Percentiles rank a stretch among this genome's conserved stretches.
phyloP scores from a whole-genome alignment of 2,888 invertebrate species.

The Theodoxus fluviatilis region DNA sequence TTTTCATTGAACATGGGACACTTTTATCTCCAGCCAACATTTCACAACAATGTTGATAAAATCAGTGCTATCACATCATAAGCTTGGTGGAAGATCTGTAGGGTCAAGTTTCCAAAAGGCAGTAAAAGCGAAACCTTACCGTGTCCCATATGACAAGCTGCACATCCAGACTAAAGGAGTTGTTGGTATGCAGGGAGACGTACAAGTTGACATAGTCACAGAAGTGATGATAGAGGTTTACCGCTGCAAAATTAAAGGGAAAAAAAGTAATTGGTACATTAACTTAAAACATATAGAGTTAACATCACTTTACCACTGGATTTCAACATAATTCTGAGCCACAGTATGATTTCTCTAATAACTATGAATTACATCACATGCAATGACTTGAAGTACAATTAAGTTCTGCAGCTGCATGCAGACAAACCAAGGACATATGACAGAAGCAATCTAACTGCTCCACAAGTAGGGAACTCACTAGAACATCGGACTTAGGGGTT shows the following conservation, averaged over 20 bases:
- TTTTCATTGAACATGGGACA: too few species aligned
- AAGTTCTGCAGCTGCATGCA: too few species aligned
- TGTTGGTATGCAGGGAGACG: slow-evolving; percentile 90
- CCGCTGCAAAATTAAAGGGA: slow-evolving; percentile 73
- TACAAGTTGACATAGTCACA: slow-evolving; percentile 98
- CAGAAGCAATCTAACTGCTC: too few species aligned
- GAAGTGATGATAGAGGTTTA: slow-evolving; percentile 98
- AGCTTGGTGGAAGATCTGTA: neutral
- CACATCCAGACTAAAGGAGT: slow-evolving; percentile 69
- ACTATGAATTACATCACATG: too few species aligned
- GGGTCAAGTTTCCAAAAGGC: neutral
- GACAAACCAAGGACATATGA: too few species aligned
- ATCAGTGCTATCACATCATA: neutral
- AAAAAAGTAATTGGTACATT: neutral
- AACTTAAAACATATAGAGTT: neutral
- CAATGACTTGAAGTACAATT: too few species aligned
- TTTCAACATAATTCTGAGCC: too few species aligned
- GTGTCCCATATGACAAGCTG: slow-evolving; percentile 95
- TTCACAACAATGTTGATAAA: neutral
- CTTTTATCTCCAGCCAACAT: too few species aligned
- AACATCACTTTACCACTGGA: too few species aligned
- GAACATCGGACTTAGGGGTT: too few species aligned
- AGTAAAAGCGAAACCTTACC: slow-evolving; percentile 60
- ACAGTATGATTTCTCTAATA: too few species aligned
- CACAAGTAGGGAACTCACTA: too few species aligned